These are phyloP conservation scores for Ploceus nigricollis DNA, from an alignment of 2,113 vertebrate species.

Conservation along the genomic window DNA sequence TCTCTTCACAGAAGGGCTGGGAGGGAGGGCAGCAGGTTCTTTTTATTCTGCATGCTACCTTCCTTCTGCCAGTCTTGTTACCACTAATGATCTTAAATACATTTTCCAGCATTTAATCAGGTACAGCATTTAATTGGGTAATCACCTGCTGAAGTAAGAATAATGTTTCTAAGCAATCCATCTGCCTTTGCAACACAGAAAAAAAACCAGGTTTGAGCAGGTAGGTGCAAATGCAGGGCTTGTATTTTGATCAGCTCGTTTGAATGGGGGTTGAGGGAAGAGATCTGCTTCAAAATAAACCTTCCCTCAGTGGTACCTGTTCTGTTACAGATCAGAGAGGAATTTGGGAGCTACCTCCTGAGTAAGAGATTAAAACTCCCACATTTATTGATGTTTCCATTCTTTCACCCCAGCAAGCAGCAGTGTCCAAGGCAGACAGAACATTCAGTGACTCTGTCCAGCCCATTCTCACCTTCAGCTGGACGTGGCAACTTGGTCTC, in stretches of 20 bases:
- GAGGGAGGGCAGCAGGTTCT: neutral
- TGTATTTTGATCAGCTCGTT: neutral
- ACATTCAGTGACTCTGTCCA: neutral
- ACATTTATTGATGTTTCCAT: neutral
- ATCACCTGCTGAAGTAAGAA: neutral
- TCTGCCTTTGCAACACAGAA: neutral
- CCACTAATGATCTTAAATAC: neutral
- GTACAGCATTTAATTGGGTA: neutral
- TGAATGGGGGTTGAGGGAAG: neutral
- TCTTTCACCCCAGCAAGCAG: neutral
- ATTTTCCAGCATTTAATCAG: neutral
- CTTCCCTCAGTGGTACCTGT: neutral
- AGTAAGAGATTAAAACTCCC: neutral
- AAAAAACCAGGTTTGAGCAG: neutral
- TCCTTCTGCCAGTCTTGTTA: neutral
- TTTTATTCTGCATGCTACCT: neutral
- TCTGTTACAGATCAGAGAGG: neutral
- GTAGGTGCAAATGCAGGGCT: neutral
- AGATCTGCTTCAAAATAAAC: neutral
- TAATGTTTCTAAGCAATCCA: neutral
- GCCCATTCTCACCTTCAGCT: neutral
- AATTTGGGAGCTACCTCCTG: neutral
- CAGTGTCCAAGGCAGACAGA: neutral
- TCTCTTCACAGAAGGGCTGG: neutral
- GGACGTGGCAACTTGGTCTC: rapidly evolving